Evolutionary conservation across 2,888 invertebrate genomes (phyloP), one percentile per base, ranked within the genome.

Genomic region (Acleris laterana): DNA sequence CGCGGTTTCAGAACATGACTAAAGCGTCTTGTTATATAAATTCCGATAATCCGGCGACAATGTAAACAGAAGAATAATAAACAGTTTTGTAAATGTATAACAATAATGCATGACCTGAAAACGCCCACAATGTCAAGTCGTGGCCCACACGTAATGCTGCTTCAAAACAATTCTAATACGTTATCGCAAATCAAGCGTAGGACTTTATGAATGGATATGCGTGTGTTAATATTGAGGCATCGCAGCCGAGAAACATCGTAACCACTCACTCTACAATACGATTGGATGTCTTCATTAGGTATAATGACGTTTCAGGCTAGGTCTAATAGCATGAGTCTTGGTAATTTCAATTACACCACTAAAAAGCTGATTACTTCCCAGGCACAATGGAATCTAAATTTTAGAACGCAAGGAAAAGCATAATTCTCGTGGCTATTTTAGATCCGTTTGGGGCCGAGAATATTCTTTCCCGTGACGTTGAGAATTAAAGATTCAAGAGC

Each of bases 121-220:
- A 72, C 72, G 70, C 75, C 74, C 69, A 77, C 77, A 71, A 62
- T 69, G 64, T 69, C 70, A 70, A 72, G 70, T 69, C 49, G 44
- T 32, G 63, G 32, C 72, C 72, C 66, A 72, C 74, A 60, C 74
- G 64, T 56, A 57, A 63, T 64, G 51, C 49, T 53, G 57, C 52
- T 64, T 62, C 56, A 65, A 68, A 66, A 70, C 59, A 69, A 61
- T 70, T 66, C 66, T 67, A 63, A 65, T 51, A 51, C 44, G 69
- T 56, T 68, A 69, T 65, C 58, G 63, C 68, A 71, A 68, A 71
- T 52, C 50, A 62, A 67, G 74, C 72, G 75, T 75, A 74, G 74
- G 74, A 69, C 63, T 73, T 63, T 53, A 72, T 71, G 69, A 75
- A 74, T 75, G 68, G 67, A 63, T 61, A 49, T 55, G 65, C 44